Evolutionary conservation across 2,113 vertebrate species (phyloP), one percentile per base, ranked within the genome.

Genomic region (Nyctereutes procyonoides): DNA sequence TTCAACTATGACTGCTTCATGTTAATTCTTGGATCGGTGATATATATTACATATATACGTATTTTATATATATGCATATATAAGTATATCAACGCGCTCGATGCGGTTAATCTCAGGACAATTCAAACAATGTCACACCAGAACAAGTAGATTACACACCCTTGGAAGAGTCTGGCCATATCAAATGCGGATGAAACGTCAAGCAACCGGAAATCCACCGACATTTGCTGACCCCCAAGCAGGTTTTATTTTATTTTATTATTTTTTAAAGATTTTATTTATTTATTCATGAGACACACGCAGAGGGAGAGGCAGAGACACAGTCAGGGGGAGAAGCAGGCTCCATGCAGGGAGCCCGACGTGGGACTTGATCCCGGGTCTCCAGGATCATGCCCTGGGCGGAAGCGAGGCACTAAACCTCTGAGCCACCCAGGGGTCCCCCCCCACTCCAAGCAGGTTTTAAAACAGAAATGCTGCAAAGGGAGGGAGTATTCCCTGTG

Each of bases 401-500:
- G 6, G 7, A 43, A 43, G 43, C 6, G 6, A 43, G 43, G 43
- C 43, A 7, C 43, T 43, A 43, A 43, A 43, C 43, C 43, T 7
- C 43, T 43, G 43, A 43, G 43, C 43, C 43, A 43, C 43, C 43
- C 43, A 43, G 43, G 43, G 43, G 43, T 43, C 38, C 4, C 43
- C 43, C 43, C 43, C 43, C 0, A 5, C 43, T 43, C 43, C 6
- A 7, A 43, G 43, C 43, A 43, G 6, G 43, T 43, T 43, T 67
- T 28, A 53, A 81, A 74, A 26, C 28, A 48, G 28, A 65, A 86
- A 17, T 43, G 20, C 14, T 38, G 35, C 22, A 43, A 60, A 38
- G 0, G 1, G 2, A 92, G 32, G 1, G 0, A 55, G 4, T 7
- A 0, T 12, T 32, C 8, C 35, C 71, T 6, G 53, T 16, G 43